Evolutionary conservation across 2,113 vertebrate genomes (phyloP).

Genomic region (Platycercus adscitus): DNA sequence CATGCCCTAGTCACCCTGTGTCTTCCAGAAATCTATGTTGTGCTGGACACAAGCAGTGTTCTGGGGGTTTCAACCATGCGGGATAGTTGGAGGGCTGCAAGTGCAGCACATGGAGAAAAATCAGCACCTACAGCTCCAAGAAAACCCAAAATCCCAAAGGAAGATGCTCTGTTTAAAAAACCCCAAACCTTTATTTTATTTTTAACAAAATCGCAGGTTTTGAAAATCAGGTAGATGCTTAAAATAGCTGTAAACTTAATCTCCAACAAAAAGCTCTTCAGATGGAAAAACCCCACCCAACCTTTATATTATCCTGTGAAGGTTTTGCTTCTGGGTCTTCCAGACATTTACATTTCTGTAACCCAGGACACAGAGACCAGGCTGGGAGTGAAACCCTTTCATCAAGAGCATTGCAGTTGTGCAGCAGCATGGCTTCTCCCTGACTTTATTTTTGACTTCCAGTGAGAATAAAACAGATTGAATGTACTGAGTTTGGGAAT

Average conservation of each 20-base stretch:
- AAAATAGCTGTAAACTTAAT: not conserved
- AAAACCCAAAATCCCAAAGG: not conserved
- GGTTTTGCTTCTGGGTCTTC: not conserved
- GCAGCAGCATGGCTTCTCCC: conserved; percentile 6
- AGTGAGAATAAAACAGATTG: conserved; percentile 65
- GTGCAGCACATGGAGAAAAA: too few relatives aligned
- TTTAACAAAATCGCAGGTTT: not conserved
- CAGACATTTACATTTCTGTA: not conserved
- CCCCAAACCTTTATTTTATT: not conserved
- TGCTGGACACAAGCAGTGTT: fast-evolving
- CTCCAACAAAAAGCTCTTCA: not conserved
- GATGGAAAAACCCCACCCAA: fast-evolving
- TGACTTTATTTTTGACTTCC: conserved; percentile 54
- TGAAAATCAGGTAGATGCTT: not conserved
- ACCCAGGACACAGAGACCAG: fast-evolving
- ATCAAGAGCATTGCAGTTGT: not conserved
- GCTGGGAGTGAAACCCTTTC: not conserved
- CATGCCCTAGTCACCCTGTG: fast-evolving
- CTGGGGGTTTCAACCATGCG: fast-evolving
- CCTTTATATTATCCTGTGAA: not conserved
- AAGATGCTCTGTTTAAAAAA: not conserved
- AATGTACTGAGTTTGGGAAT: not conserved
- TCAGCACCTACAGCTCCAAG: not conserved
- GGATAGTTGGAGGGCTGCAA: not conserved
- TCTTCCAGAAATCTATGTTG: not conserved